Base-by-base conservation (phyloP, 1,140 invertebrate genomes). In the Drosophila pachea region DNA sequence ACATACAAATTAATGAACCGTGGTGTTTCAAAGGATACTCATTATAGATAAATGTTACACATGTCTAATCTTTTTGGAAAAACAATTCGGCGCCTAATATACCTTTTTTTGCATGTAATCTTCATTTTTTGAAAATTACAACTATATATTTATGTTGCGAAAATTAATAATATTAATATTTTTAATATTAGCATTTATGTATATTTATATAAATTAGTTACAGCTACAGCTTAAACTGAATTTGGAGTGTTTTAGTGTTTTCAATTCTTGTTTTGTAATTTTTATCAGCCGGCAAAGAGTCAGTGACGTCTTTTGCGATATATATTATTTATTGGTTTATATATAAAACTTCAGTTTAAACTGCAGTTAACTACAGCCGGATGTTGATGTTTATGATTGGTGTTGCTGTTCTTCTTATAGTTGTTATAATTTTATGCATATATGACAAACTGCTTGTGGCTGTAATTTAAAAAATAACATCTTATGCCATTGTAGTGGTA, bases 91-190 rank as follows among this genome's bases (percentile, higher is more conserved):
- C 52, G 55, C 22, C 38, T 60, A 55, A 55, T 61, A 38, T 56
- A 71, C 58, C 61, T 45, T 68, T 63, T 60, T 36, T 63, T 63
- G 66, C 53, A 58, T 72, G 35, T 38, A 14, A 43, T 56, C 64
- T 56, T 71, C 50, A 55, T 75, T 62, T 16, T 73, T 72, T 74
- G 62, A 72, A 65, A 77, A 73, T 78, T 75, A 86, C 73, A 84
- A 86, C 81, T 86, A 86, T 79, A 38, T 84, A 79, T 86, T 84
- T 86, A 79, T 70, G 79, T 86, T 79, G 81, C 69, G 78, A 86
- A 78, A 84, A 79, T 79, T 84, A 84, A 84, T 83, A 84, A 83
- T 84, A 84, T 84, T 84, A 84, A 84, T 84, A 79, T 84, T 79
- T 83, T 84, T 83, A 83, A 83, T 83, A 83, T 83, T 83, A 83